Evolutionary conservation across 2,888 invertebrate species (phyloP), one percentile per base, ranked within the genome.

Genomic region (Drosophila nigricruria): DNA sequence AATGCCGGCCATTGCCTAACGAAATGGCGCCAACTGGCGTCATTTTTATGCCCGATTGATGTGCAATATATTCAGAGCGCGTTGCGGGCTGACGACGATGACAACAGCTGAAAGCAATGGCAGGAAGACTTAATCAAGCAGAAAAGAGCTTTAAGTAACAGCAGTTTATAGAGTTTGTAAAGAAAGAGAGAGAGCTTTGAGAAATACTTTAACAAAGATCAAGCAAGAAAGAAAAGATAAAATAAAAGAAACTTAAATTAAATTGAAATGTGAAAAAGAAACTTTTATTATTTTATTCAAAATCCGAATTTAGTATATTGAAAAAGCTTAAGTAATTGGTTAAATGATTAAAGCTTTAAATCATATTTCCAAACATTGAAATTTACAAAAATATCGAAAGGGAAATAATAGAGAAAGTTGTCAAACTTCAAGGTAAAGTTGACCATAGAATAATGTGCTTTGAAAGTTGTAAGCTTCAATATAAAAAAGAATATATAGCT

Each of bases 31-130:
- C 80, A 82, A 57, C 70, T 82, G 82, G 65, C 69, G 74, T 56
- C 63, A 74, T 58, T 75, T 89, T 73, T 69, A 77, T 64, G 76
- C 65, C 65, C 75, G 75, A 89, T 89, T 86, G 90, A 88, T 85
- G 80, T 80, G 80, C 73, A 77, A 71, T 71, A 73, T 68, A 74
- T 71, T 73, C 77, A 64, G 56, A 49, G 42, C 60, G 79, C 57
- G 62, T 69, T 58, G 40, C 62, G 69, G 60, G 50, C 54, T 40
- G 32, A 52, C 3, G 10, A 2, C 62, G 63, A 74, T 69, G 70
- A 79, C 70, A 64, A 36, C 3, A 45, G 59, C 62, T 67, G 25
- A 34, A 27, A 30, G 27, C 16, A 5, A 1, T 5, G 20, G 5
- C 30, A 10, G 14, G n/a, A n/a, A 18, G 20, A 8, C 20, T 25